Percentiles rank a stretch among this genome's conserved stretches.
Evolutionary conservation across 1,140 invertebrate genomes (phyloP).

Genomic region (Ectropis grisescens): DNA sequence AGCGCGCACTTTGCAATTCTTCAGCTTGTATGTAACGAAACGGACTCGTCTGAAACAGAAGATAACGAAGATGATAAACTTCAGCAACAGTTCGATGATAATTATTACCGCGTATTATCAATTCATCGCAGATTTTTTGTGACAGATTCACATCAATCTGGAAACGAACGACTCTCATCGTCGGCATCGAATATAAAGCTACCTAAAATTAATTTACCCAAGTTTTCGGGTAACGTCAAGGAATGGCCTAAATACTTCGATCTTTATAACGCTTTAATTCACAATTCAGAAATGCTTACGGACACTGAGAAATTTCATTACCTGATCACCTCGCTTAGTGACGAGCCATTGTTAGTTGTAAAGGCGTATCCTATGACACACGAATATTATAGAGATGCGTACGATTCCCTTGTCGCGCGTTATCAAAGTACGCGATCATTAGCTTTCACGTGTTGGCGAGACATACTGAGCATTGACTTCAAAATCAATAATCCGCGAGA

Average conservation of each 20-base stretch:
- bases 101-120: no score
- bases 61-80: no score
- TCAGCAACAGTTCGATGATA: no score
- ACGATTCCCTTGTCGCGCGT: constrained; percentile 6
- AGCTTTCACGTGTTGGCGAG: constrained; percentile 21
- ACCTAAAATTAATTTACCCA: constrained; percentile 17
- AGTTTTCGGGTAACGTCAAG: constrained; percentile 16
- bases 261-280: constrained; percentile 18
- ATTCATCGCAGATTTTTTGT: no score
- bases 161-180: no score
- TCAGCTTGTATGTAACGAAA: no score
- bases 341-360: constrained; percentile 10
- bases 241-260: constrained; percentile 16
- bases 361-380: constrained; percentile 8
- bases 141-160: no score
- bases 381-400: constrained; percentile 15
- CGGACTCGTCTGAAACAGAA: no score
- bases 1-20: no score
- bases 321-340: constrained; percentile 8
- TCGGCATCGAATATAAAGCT: constrained; percentile 9
- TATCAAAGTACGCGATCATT: constrained; percentile 15
- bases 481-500: constrained; percentile 9
- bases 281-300: constrained; percentile 6
- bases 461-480: constrained; percentile 18
- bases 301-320: constrained; percentile 18